Conservation (phyloP, 2,888 invertebrate species). For the Acanthosepion esculentum region DNA sequence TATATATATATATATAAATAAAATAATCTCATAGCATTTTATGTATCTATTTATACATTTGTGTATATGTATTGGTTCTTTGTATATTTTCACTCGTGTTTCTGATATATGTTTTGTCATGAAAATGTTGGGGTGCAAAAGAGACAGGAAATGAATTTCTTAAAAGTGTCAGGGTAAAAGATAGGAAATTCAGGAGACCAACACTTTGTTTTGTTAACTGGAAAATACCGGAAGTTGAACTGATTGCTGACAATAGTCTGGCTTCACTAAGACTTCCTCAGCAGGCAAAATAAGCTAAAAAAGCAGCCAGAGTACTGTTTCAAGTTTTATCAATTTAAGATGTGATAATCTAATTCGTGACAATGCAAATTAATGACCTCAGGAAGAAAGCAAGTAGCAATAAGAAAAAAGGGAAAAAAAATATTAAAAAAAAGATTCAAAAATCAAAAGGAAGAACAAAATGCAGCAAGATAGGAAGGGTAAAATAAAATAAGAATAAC, state of each 20-base stretch:
- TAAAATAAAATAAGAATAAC: background rate
- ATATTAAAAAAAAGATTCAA: background rate
- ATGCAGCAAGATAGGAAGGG: background rate
- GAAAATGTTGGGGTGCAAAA: background rate
- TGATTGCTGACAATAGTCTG: background rate
- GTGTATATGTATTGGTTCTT: background rate
- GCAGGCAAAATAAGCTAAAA: background rate
- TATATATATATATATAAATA: background rate
- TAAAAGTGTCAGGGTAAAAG: background rate
- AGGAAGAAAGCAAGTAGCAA: background rate
- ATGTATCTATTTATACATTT: too few species aligned
- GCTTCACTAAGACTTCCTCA: background rate
- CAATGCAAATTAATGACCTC: background rate
- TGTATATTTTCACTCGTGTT: too few species aligned
- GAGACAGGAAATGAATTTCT: background rate
- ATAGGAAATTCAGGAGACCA: background rate
- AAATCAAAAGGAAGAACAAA: background rate
- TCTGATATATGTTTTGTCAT: background rate
- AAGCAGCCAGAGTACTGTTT: background rate
- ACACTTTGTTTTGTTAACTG: background rate
- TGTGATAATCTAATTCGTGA: background rate
- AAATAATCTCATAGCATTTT: too few species aligned
- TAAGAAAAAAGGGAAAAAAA: background rate
- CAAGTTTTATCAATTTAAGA: slow-evolving; percentile 2
- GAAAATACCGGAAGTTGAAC: background rate